Evolutionary conservation across 2,113 vertebrate species (phyloP), one percentile per base, ranked within the genome.

Genomic region (Engraulis encrasicolus): DNA sequence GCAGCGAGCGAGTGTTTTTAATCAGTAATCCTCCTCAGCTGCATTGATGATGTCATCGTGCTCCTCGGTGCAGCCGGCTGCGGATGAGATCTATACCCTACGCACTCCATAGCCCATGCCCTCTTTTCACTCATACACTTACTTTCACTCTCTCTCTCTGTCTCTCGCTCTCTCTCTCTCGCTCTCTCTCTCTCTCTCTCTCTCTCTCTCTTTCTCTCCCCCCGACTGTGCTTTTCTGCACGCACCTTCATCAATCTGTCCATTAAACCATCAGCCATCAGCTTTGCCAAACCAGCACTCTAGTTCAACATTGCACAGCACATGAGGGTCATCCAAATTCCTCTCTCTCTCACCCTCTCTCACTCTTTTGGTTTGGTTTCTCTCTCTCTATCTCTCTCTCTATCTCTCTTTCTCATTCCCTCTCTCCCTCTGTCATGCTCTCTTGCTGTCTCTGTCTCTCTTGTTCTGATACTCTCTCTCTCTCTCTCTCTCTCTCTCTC

Each of bases 1-100:
- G n/a, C n/a, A n/a, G n/a, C n/a, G n/a, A n/a, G 20, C 79, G 37
- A 50, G 85, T 91, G 91, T 81, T 89, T 91, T 86, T 79, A 90
- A 90, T 92, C 74, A 54, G 6, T 80, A 85, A 37, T 84, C 90
- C 86, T 45, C 71, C 86, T 45, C 71, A 71, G 82, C 86, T 86
- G 85, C 82, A 80, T 5, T 77, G 54, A 84, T 91, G 89, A 88
- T 88, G 86, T 91, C 87, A 86, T 91, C 85, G 89, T 86, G 19
- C 82, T 36, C 23, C 40, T 78, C 71, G 78, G 71, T 49, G 54
- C 36, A 71, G 79, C 20, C 54, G 48, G 50, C 71, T 78, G 61
- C 20, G 85, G 38, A 17, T 81, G n/a, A 27, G 19, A 74, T 48
- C n/a, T n/a, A n/a, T n/a, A n/a, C n/a, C n/a, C n/a, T n/a, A n/a